Evolutionary conservation across 2,888 invertebrate genomes (phyloP), one percentile per base, ranked within the genome.

Genomic region (Hirtodrosophila duncani): DNA sequence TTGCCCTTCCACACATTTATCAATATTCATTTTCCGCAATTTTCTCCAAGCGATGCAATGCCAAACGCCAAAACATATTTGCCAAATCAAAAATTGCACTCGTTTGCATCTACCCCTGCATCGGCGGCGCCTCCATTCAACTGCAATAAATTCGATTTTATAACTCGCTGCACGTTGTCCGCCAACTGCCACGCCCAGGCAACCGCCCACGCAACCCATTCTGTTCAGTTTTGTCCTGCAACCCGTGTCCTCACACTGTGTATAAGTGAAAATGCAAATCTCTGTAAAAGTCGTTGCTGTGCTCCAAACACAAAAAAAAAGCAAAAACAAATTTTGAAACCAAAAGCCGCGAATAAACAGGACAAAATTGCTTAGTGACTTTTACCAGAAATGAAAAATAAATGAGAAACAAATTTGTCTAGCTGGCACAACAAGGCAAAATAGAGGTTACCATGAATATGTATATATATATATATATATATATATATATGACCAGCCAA

Each of bases 1-100:
- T 16, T n/a, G 10, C 17, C 17, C 21, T 10, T 27, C 27, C 14
- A 17, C 49, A 24, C 13, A 18, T 30, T 9, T 18, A 50, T 51
- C 31, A 38, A 38, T 33, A 53, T 53, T 55, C 45, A 44, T 30
- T 17, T 14, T 27, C 18, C 26, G 34, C 23, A 18, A n/a, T n/a
- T n/a, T n/a, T n/a, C n/a, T n/a, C n/a, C 30, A 11, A 26, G 16
- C n/a, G n/a, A n/a, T n/a, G n/a, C n/a, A 14, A 14, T 8, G 8
- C 26, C 34, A 29, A 46, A 41, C 21, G 23, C 26, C 18, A 50
- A 57, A 56, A 50, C 44, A 44, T 50, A 77, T 78, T 67, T 74
- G 43, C 53, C 56, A 63, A 78, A 74, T 78, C 78, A 59, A 67
- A 74, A 74, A 74, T 43, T 70, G 56, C 75, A 70, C 31, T 57